Evolutionary conservation across 2,113 vertebrate genomes (phyloP).

Genomic region (Solea solea): DNA sequence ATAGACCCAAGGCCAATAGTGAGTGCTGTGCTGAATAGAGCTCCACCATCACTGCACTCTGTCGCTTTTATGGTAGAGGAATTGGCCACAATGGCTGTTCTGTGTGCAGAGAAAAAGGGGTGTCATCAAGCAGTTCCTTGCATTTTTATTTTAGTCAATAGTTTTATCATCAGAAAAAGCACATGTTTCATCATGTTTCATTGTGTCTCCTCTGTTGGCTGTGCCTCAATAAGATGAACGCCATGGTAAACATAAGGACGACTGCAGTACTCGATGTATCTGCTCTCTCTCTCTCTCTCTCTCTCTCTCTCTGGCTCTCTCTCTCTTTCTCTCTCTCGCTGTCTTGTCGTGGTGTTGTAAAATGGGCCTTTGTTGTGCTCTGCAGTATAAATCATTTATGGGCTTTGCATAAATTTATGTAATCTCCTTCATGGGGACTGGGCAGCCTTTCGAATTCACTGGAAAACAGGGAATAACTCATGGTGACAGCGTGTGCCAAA

Average conservation of each 20-base stretch:
- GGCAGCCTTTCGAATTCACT: conserved; percentile 67
- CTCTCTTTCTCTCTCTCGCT: conserved; percentile 19
- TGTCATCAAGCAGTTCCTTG: conserved; percentile 1
- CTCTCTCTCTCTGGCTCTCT: no score
- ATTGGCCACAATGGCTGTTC: conserved; percentile 41
- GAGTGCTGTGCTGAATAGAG: conserved; percentile 58
- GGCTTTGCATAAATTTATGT: conserved; percentile 82
- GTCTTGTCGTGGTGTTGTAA: conserved; percentile 67
- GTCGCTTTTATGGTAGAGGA: conserved; percentile 4
- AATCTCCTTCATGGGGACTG: conserved; percentile 75
- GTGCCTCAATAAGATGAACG: conserved; percentile 10
- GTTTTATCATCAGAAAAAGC: conserved; percentile 5
- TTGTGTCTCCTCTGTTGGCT: not conserved
- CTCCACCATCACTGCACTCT: conserved; percentile 33
- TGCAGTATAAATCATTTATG: conserved; percentile 81
- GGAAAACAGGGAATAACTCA: conserved; percentile 35
- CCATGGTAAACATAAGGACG: conserved; percentile 25
- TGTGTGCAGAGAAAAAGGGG: conserved; percentile 17
- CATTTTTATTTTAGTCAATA: not conserved
- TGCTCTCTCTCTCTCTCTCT: conserved; percentile 11
- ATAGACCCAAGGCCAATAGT: conserved; percentile 66
- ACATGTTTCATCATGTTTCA: conserved; percentile 29
- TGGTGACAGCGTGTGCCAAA: conserved; percentile 11
- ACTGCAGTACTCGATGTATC: conserved; percentile 43
- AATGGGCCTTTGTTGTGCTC: conserved; percentile 75